Evolutionary conservation across 2,113 vertebrate species (phyloP), one percentile per base, ranked within the genome.

Genomic region (Archocentrus centrarchus): DNA sequence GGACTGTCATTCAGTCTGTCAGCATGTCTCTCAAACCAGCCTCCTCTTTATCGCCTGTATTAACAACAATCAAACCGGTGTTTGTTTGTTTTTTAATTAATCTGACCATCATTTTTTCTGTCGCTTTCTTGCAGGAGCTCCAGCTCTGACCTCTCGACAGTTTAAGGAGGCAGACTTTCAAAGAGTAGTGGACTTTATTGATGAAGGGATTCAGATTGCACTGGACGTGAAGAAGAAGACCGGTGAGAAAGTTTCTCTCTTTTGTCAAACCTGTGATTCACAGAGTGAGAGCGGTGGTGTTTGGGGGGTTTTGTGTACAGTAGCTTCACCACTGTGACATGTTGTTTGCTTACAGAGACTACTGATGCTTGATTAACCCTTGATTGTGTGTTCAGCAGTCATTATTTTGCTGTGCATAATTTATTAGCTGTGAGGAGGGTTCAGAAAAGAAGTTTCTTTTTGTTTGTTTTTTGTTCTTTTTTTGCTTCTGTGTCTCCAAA

Each of bases 141-240:
- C 97, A 0, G 97, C 98, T 0, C 92, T 98, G 86, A 98, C 98
- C 2, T 99, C 98, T 11, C 95, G 97, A 47, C 95, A 96, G n/a
- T 97, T 98, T 84, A 94, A 88, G 0, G 98, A 98, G 84, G 91
- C 95, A 10, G 97, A 98, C 85, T 99, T 99, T 89, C 95, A 96
- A 82, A 96, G 95, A 13, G 97, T 98, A 1, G 97, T 98, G 83
- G 96, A 95, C 3, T 98, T 98, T 79, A 96, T 99, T 0, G 97
- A 99, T 3, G 96, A 99, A 92, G 98, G 97, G 20, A 97, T 98
- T 77, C 9, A 79, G 4, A 96, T 98, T n/a, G 97, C 96, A 9
- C 89, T 97, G 89, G 96, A 97, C 6, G 96, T 97, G 89, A 99
- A 98, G 93, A 96, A 94, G 83, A 98, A 97, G 86, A 98, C 97